These are phyloP conservation scores for Channallabes apus DNA, from an alignment of 2,797 vertebrate genomes.

Conservation along the genomic window DNA sequence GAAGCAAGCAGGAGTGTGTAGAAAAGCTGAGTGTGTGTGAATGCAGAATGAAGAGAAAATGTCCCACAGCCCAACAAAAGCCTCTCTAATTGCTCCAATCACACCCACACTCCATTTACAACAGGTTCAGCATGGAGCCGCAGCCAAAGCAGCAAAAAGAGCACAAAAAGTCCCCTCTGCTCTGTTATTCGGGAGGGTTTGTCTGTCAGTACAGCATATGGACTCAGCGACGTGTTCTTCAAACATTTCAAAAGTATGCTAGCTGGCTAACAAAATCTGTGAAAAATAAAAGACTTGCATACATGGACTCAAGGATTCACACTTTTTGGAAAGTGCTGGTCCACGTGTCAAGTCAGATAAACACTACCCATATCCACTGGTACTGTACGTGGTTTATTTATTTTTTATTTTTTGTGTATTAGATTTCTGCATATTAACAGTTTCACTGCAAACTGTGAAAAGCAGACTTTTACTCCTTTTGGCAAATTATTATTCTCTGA, in stretches of 20 bases:
- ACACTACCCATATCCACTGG: too few relatives aligned
- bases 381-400: too few relatives aligned
- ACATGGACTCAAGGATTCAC: not conserved
- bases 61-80: slow-evolving; percentile 40
- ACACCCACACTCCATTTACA: not conserved
- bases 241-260: not conserved
- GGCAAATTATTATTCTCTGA: too few relatives aligned
- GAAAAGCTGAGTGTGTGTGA: not conserved
- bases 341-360: too few relatives aligned
- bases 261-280: not conserved
- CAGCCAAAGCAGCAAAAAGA: slow-evolving; percentile 15
- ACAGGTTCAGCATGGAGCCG: slow-evolving; percentile 3
- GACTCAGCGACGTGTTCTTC: not conserved
- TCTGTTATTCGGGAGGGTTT: not conserved
- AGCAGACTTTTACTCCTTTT: too few relatives aligned
- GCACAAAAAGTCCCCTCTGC: not conserved
- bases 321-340: too few relatives aligned
- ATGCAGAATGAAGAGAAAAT: slow-evolving; percentile 10
- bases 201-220: not conserved
- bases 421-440: too few relatives aligned
- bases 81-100: slow-evolving; percentile 32
- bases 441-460: too few relatives aligned
- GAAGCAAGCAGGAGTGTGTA: not conserved
- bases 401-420: too few relatives aligned
- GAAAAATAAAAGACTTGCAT: not conserved